Percentiles rank a stretch among this genome's conserved stretches.
phyloP scores from a whole-genome alignment of 2,113 vertebrate species.

The Miniopterus natalensis region DNA sequence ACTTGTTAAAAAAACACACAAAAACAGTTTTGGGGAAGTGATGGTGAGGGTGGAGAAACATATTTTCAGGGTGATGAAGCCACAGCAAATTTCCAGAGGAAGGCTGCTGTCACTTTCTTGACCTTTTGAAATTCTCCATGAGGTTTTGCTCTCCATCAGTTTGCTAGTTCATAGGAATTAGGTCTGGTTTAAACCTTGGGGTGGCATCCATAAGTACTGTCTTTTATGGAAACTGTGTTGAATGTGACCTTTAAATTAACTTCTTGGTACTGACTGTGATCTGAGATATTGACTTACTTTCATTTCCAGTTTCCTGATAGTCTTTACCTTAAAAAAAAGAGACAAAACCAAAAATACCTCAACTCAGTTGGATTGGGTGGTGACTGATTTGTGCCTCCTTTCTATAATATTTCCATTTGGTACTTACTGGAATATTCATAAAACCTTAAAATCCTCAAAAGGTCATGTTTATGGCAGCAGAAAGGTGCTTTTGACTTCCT shows the following conservation, averaged over 20 bases:
- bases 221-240: not conserved
- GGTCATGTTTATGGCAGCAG: not conserved
- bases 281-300: conserved; percentile 4
- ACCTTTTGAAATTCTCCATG: conserved; percentile 58
- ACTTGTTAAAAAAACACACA: conserved; percentile 31
- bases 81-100: conserved; percentile 69
- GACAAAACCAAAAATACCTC: not conserved
- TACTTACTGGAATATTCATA: not conserved
- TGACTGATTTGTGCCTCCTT: not conserved
- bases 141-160: conserved; percentile 33
- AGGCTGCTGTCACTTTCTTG: conserved; percentile 64
- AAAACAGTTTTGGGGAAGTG: conserved; percentile 56
- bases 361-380: not conserved
- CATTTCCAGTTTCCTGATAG: conserved; percentile 36
- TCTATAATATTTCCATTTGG: not conserved
- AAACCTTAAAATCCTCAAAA: conserved; percentile 21
- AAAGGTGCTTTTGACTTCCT: not conserved
- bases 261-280: not conserved
- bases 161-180: conserved; percentile 22
- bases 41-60: conserved; percentile 51
- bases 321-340: not conserved
- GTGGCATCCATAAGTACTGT: not conserved
- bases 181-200: not conserved
- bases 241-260: conserved; percentile 8
- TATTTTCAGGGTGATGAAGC: conserved; percentile 69